Conservation (phyloP, 2,113 vertebrate genomes). For the Ardeotis arabs region DNA sequence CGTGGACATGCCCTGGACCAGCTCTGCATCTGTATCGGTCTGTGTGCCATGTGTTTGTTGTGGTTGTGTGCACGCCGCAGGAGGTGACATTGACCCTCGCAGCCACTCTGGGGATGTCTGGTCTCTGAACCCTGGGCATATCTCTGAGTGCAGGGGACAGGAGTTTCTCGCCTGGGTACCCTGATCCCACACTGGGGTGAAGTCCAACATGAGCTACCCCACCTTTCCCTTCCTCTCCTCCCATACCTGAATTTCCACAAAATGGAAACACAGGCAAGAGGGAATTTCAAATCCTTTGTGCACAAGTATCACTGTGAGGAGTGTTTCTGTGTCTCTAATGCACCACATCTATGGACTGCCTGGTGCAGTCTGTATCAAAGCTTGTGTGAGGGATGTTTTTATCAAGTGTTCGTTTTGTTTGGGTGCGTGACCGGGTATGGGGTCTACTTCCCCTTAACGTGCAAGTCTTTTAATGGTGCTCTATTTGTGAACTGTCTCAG, state of each 20-base stretch:
- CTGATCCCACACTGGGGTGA: not conserved
- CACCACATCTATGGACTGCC: not conserved
- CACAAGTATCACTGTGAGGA: not conserved
- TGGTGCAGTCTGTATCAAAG: not conserved
- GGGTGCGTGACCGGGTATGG: not conserved
- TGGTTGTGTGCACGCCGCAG: rapidly evolving
- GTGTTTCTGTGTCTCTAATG: rapidly evolving
- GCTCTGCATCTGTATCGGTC: rapidly evolving
- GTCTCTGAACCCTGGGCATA: not conserved
- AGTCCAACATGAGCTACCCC: not conserved
- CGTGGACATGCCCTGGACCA: rapidly evolving
- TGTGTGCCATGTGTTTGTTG: not conserved
- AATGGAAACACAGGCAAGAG: not conserved
- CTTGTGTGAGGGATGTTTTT: not conserved
- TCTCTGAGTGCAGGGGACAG: not conserved
- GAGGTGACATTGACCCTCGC: not conserved
- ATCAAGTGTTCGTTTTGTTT: not conserved
- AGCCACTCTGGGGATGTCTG: not conserved
- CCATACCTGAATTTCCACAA: not conserved
- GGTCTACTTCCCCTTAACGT: not conserved
- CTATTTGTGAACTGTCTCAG: not conserved
- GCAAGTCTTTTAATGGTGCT: not conserved
- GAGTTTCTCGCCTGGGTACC: not conserved
- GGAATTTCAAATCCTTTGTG: not conserved
- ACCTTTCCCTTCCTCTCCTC: not conserved